Conservation (phyloP, 1,140 invertebrate species). For the Amyelois transitella region DNA sequence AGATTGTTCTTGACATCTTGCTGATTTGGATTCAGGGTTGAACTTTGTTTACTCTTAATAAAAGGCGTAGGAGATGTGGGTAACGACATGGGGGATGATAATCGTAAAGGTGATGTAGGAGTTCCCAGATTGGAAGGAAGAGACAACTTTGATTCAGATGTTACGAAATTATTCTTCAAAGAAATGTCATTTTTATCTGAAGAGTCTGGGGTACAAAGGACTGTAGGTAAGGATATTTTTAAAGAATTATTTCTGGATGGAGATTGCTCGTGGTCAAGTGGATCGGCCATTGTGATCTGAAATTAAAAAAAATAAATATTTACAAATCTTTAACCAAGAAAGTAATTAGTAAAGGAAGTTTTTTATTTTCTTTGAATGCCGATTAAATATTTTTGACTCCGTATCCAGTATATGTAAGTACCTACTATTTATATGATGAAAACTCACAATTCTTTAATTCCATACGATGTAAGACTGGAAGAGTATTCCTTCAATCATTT, state of each 20-base stretch:
- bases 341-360: background rate
- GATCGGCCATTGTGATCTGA: conserved; percentile 50
- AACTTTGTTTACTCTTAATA: conserved; percentile 19
- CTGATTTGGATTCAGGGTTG: conserved; percentile 20
- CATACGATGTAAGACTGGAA: no score
- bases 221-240: conserved; percentile 52
- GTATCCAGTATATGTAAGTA: no score
- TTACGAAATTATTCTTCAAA: conserved; percentile 29
- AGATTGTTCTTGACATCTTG: conserved; percentile 25
- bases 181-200: conserved; percentile 28
- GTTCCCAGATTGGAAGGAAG: conserved; percentile 55
- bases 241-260: conserved; percentile 36
- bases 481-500: no score
- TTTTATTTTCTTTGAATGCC: no score
- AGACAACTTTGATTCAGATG: conserved; percentile 57
- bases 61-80: conserved; percentile 52
- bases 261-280: conserved; percentile 29
- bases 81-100: conserved; percentile 53
- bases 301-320: conserved; percentile 23
- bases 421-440: no score
- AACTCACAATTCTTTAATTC: no score
- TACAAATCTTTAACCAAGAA: background rate
- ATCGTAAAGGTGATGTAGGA: conserved; percentile 50
- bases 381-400: no score
- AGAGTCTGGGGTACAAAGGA: conserved; percentile 45